These are phyloP conservation scores for Battus philenor DNA, from an alignment of 1,140 invertebrate species.

Conservation along the genomic window DNA sequence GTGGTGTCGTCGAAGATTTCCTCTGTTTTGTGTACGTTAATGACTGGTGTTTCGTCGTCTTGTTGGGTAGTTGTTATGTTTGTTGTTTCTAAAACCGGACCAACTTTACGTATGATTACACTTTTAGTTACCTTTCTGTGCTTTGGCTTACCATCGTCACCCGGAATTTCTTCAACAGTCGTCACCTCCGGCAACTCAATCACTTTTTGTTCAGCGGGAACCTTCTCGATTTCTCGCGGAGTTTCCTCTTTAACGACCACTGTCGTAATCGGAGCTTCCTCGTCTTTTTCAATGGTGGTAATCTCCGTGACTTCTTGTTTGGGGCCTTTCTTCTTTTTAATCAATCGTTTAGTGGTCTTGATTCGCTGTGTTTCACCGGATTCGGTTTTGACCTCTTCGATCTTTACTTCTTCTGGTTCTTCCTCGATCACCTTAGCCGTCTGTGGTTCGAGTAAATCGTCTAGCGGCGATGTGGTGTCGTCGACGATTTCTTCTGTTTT, in stretches of 20 bases:
- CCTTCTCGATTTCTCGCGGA: slow-evolving; percentile 39
- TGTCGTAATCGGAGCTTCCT: background rate
- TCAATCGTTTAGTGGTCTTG: slow-evolving; percentile 17
- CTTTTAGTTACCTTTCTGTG: slow-evolving; percentile 52
- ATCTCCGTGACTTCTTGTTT: slow-evolving; percentile 62
- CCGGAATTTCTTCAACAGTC: slow-evolving; percentile 17
- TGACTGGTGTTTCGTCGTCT: slow-evolving; percentile 34
- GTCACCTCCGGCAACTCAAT: slow-evolving; percentile 56
- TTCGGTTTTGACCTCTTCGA: slow-evolving; percentile 45
- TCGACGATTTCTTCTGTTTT: slow-evolving; percentile 38
- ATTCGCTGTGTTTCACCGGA: slow-evolving; percentile 52
- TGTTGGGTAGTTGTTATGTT: slow-evolving; percentile 41
- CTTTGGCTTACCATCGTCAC: slow-evolving; percentile 40
- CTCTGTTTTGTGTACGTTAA: slow-evolving; percentile 36
- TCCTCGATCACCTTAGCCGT: slow-evolving; percentile 41
- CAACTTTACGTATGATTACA: slow-evolving; percentile 33
- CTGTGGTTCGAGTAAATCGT: slow-evolving; percentile 28
- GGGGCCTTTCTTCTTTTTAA: slow-evolving; percentile 16
- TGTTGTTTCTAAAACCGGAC: slow-evolving; percentile 37
- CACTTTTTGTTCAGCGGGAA: slow-evolving; percentile 22
- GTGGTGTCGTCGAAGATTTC: slow-evolving; percentile 32
- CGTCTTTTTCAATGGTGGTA: slow-evolving; percentile 69
- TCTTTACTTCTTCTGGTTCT: slow-evolving; percentile 53
- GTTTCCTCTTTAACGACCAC: slow-evolving; percentile 26
- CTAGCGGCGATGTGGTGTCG: slow-evolving; percentile 19